These are phyloP conservation scores for Neogobius melanostomus DNA, from an alignment of 2,113 vertebrate species.

Conservation along the genomic window DNA sequence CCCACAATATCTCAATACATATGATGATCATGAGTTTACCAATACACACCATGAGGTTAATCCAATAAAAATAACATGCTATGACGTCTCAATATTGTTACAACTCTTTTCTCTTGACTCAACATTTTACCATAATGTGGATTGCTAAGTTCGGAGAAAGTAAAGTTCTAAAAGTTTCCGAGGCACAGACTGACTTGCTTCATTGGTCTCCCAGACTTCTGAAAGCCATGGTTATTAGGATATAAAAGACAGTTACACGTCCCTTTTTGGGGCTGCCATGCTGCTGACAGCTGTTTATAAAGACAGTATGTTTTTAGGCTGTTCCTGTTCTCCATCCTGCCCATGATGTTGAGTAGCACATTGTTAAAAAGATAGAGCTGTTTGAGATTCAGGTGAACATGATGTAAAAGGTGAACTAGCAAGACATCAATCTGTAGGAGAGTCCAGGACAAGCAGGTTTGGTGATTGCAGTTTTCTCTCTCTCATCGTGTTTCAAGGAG, in stretches of 20 bases:
- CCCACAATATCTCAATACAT: not conserved
- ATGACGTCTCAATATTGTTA: too few relatives aligned
- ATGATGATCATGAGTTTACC: too few relatives aligned
- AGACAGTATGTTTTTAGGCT: not conserved
- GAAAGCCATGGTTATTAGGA: constrained; percentile 5
- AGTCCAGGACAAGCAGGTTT: not conserved
- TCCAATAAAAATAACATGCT: too few relatives aligned
- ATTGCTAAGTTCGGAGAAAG: not conserved
- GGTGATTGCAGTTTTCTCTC: too few relatives aligned
- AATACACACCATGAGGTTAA: not conserved
- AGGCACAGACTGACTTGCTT: constrained; percentile 15
- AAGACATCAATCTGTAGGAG: not conserved
- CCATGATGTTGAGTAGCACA: not conserved
- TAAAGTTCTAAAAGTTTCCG: constrained; percentile 6
- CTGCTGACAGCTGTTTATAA: constrained; percentile 9
- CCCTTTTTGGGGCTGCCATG: not conserved
- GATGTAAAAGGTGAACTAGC: not conserved
- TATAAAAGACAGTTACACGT: constrained; percentile 1
- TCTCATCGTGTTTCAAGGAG: too few relatives aligned
- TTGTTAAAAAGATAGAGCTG: not conserved
- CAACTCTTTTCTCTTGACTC: not conserved
- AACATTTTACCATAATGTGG: not conserved
- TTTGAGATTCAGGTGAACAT: not conserved
- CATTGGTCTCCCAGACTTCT: constrained; percentile 4
- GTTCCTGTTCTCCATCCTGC: not conserved